A percentile compares a stretch with the other conserved stretches of the same genome.
Evolutionary conservation across 1,140 invertebrate genomes (phyloP).

Genomic region (Zaprionus vittiger): DNA sequence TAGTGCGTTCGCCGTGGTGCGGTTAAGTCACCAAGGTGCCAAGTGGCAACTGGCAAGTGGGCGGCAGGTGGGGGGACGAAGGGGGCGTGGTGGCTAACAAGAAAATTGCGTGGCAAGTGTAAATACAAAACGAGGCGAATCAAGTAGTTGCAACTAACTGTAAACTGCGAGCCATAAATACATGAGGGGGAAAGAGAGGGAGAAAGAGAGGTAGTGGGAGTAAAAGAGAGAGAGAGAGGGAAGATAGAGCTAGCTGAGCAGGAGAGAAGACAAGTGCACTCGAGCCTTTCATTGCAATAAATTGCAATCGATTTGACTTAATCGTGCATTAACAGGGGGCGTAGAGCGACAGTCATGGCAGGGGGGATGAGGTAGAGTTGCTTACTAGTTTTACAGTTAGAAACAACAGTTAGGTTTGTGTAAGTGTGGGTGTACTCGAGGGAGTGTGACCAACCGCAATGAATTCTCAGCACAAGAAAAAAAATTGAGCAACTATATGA

Average conservation of each 20-base stretch:
- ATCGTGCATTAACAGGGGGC: slow-evolving; percentile 4
- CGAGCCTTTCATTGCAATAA: slow-evolving; percentile 13
- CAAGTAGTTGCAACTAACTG: slow-evolving; percentile 30
- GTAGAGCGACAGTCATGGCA: too few species aligned
- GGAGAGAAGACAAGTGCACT: not conserved
- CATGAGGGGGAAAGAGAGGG: not conserved
- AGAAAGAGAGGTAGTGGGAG: not conserved
- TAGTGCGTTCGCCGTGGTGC: slow-evolving; percentile 67
- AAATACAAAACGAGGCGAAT: slow-evolving; percentile 48
- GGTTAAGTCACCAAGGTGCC: slow-evolving; percentile 79
- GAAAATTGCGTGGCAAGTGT: slow-evolving; percentile 75
- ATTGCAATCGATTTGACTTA: slow-evolving; percentile 13
- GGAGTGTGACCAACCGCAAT: slow-evolving; percentile 11
- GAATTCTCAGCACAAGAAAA: slow-evolving; percentile 10
- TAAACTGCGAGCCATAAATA: slow-evolving; percentile 11
- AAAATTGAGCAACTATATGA: not conserved
- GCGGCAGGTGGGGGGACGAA: not conserved
- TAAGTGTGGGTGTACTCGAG: not conserved
- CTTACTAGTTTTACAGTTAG: not conserved
- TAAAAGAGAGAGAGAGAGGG: not conserved
- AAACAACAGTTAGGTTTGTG: not conserved
- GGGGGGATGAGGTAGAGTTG: not conserved
- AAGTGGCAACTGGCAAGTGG: slow-evolving; percentile 54
- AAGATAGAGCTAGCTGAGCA: not conserved
- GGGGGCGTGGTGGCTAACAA: slow-evolving; percentile 53